Percentiles rank a stretch among this genome's conserved stretches.
These are phyloP conservation scores for Mionectes macconnelli DNA, from an alignment of 2,113 vertebrate genomes.

Conservation along the genomic window DNA sequence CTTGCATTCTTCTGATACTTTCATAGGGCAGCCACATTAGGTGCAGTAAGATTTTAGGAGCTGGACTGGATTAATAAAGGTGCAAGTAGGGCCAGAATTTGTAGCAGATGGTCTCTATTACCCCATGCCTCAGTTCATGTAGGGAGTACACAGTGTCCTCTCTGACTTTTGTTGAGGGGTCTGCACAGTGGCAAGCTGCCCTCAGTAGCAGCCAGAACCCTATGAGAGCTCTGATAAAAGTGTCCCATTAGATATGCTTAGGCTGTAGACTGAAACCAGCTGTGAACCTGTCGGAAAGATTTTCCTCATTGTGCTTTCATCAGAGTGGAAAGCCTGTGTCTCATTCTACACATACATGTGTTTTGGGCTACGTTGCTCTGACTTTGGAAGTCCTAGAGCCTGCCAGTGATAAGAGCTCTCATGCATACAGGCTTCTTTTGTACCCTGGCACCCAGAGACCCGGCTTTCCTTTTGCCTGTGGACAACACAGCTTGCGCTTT, in stretches of 20 bases:
- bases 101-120: slow-evolving; percentile 47
- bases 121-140: neutral
- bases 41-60: neutral
- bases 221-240: slow-evolving; percentile 34
- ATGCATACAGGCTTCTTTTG: neutral
- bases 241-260: slow-evolving; percentile 38
- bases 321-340: slow-evolving; percentile 26
- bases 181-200: slow-evolving; percentile 46
- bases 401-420: slow-evolving; percentile 26
- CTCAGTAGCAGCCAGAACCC: slow-evolving; percentile 32
- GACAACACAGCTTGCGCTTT: neutral
- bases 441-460: neutral
- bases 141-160: slow-evolving; percentile 16
- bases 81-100: slow-evolving; percentile 28
- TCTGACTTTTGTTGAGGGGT: slow-evolving; percentile 34
- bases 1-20: neutral
- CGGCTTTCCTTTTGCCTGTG: neutral
- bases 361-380: neutral
- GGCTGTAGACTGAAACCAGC: slow-evolving; percentile 47
- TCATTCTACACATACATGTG: neutral
- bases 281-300: slow-evolving; percentile 60
- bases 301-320: slow-evolving; percentile 52
- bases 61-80: neutral
- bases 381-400: neutral
- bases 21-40: neutral